phyloP scores from a whole-genome alignment of 2,888 invertebrate genomes.

The Tenthredo scrophulariae region DNA sequence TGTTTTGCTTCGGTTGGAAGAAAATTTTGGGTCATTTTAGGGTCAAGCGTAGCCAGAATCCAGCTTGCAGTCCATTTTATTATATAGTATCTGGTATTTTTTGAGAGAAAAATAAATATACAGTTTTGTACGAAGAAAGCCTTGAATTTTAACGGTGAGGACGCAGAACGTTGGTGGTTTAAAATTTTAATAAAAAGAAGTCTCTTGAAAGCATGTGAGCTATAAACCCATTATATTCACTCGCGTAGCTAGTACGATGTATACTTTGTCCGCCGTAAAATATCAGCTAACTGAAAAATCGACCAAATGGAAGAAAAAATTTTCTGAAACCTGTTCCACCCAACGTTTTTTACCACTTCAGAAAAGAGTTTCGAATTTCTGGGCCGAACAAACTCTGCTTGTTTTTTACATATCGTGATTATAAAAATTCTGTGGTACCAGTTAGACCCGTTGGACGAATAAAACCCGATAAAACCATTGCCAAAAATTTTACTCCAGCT shows the following conservation, averaged over 20 bases:
- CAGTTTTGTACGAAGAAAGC: background rate
- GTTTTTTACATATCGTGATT: background rate
- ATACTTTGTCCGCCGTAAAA: constrained; percentile 45
- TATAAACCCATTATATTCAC: constrained; percentile 41
- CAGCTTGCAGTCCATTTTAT: background rate
- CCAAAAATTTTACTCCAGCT: background rate
- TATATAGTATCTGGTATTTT: background rate
- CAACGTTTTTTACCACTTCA: background rate
- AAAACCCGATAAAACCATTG: background rate
- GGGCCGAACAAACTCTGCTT: background rate
- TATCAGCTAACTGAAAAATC: constrained; percentile 31
- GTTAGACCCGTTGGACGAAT: background rate
- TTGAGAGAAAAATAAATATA: background rate
- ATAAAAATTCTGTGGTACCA: background rate
- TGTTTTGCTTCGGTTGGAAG: background rate
- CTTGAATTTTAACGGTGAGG: constrained; percentile 58
- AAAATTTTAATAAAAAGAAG: constrained; percentile 64
- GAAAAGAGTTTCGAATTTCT: background rate
- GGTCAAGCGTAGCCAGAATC: background rate
- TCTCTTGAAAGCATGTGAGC: constrained; percentile 59
- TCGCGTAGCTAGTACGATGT: background rate
- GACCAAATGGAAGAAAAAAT: constrained; percentile 14
- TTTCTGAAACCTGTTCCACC: constrained; percentile 36
- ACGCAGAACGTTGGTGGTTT: constrained; percentile 55
- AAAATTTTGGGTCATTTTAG: background rate